Evolutionary conservation across 2,113 vertebrate species (phyloP), one percentile per base, ranked within the genome.

Genomic region (Chaetops frenatus): DNA sequence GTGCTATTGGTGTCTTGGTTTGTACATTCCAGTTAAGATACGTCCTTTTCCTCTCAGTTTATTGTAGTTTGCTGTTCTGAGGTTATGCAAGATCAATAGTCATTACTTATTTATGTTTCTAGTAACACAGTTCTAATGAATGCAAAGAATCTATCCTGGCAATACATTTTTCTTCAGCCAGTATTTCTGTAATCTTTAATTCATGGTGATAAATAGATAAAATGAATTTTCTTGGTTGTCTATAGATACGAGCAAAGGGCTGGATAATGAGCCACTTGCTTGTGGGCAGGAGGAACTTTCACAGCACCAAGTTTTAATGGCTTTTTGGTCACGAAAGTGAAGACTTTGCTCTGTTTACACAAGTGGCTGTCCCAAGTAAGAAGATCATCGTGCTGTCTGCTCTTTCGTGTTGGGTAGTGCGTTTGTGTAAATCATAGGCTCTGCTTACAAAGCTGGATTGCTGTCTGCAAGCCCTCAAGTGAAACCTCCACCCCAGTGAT

Each of bases 91-190:
- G 86, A 96, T 96, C 95, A 70, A 96, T 95, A 96, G 72, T 70
- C 78, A 91, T 94, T 95, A 95, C 81, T 97, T 95, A 96, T 97
- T 97, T 90, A 95, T 94, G 56, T 90, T 96, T 97, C 94, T 96
- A 97, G 95, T 97, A 97, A 97, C 92, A 78, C 92, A 20, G 86
- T 94, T 96, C 83, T 97, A 97, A 98, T 96, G 90, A 96, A 95
- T 91, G 96, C 93, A 71, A 70, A 87, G 93, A 95, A 88, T 94
- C 93, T 96, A 71, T 90, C 91, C 92, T 47, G 45, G 72, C 15
- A 42, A 92, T 93, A 87, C 94, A 28, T 89, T 81, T 79, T 90
- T 94, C 77, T 88, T 61, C 79, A 80, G 89, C 76, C 56, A 81
- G 70, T 90, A n/a, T 92, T 91, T 94, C 48, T 83, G 28, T 95